These are phyloP conservation scores for Pharmacophagus antenor DNA, from an alignment of 2,888 invertebrate species.

Conservation along the genomic window DNA sequence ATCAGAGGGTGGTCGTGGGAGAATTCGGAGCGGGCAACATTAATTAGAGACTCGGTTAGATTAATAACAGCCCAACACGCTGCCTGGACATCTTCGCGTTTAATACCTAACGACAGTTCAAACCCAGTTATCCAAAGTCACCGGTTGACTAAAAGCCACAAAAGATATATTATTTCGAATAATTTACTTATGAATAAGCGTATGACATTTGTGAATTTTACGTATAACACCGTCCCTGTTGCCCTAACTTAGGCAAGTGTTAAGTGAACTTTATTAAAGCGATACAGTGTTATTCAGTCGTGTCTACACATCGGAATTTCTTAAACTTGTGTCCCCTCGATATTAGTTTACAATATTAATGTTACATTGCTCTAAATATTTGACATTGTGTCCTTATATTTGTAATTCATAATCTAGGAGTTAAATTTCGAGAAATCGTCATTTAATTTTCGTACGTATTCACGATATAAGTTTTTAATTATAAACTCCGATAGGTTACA, in stretches of 20 bases:
- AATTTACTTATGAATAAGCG: slow-evolving; percentile 20
- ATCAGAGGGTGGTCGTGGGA: slow-evolving; percentile 50
- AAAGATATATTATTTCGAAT: slow-evolving; percentile 28
- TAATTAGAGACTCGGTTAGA: slow-evolving; percentile 75
- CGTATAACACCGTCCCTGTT: slow-evolving; percentile 22
- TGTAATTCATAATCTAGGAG: too few relatives aligned
- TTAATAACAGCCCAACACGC: slow-evolving; percentile 70
- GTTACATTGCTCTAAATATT: slow-evolving; percentile 3
- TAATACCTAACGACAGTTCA: slow-evolving; percentile 31
- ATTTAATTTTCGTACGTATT: too few relatives aligned
- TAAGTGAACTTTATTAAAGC: slow-evolving; percentile 24
- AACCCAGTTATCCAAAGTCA: slow-evolving; percentile 17
- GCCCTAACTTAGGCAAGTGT: slow-evolving; percentile 24
- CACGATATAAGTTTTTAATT: too few relatives aligned
- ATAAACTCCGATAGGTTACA: not conserved
- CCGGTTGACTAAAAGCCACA: slow-evolving; percentile 4
- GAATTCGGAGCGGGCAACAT: slow-evolving; percentile 69
- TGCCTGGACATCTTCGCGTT: slow-evolving; percentile 43
- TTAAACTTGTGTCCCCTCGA: slow-evolving; percentile 13
- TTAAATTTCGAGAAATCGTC: too few relatives aligned
- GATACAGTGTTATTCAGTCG: slow-evolving; percentile 18
- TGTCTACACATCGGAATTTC: slow-evolving; percentile 20
- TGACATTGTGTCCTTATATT: too few relatives aligned
- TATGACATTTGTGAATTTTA: slow-evolving; percentile 11
- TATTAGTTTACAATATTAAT: slow-evolving; percentile 17